phyloP scores from a whole-genome alignment of 2,113 vertebrate species.

The Scopus umbretta region DNA sequence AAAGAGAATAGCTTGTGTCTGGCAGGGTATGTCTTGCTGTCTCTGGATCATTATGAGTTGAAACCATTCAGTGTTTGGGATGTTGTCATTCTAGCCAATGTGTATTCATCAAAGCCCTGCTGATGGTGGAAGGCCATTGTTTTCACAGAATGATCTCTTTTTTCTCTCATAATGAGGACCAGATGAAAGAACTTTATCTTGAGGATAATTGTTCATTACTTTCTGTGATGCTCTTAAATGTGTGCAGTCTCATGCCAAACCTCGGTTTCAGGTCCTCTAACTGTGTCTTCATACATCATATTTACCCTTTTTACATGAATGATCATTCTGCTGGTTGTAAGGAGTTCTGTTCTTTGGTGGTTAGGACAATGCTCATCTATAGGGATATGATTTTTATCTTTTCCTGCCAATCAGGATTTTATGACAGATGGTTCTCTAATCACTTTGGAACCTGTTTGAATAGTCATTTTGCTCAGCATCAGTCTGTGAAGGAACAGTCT shows the following conservation, averaged over 20 bases:
- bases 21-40: neutral
- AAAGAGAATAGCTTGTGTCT: neutral
- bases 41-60: fast-evolving
- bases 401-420: neutral
- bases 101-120: neutral
- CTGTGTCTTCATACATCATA: neutral
- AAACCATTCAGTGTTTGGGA: neutral
- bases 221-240: neutral
- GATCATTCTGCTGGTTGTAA: neutral
- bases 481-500: neutral
- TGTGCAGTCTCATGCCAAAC: neutral
- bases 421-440: neutral
- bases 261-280: neutral
- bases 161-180: neutral
- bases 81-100: neutral
- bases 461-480: neutral
- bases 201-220: neutral
- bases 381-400: neutral
- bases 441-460: neutral
- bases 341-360: neutral
- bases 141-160: neutral
- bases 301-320: neutral
- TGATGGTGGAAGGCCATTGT: neutral
- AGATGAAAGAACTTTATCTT: neutral
- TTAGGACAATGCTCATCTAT: neutral